Percentiles rank a stretch among this genome's conserved stretches.
Conservation (phyloP, 2,888 invertebrate species). For the Lepeophtheirus nordmannii region DNA sequence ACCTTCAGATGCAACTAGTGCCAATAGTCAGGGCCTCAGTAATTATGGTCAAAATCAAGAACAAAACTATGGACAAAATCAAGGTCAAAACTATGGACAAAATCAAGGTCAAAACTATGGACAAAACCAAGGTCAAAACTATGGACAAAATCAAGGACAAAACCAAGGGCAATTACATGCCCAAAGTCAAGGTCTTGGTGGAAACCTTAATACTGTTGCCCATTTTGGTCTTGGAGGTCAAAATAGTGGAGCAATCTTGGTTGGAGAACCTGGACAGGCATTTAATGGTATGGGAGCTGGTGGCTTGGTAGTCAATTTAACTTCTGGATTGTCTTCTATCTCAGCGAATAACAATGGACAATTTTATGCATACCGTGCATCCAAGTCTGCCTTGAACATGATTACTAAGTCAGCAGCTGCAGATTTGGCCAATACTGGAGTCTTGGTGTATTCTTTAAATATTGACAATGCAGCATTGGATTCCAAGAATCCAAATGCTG, state of each 20-base stretch:
- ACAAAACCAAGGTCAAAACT: no score
- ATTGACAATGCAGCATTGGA: constrained; percentile 3
- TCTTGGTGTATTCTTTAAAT: not conserved
- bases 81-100: no score
- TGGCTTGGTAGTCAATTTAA: not conserved
- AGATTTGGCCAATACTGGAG: not conserved
- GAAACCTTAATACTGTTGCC: not conserved
- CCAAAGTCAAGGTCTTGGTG: no score
- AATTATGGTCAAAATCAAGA: no score
- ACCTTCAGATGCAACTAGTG: no score
- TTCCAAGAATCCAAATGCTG: not conserved
- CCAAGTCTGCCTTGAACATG: not conserved
- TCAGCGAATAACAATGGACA: not conserved
- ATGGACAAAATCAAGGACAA: no score
- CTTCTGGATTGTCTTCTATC: not conserved
- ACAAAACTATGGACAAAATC: no score
- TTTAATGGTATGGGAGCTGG: not conserved
- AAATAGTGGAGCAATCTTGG: constrained; percentile 2
- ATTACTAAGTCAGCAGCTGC: not conserved
- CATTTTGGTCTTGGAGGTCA: not conserved
- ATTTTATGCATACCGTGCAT: not conserved
- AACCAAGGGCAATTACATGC: no score
- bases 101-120: no score
- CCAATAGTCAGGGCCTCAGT: no score
- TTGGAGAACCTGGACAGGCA: not conserved